Percentiles rank a stretch among this genome's conserved stretches.
Evolutionary conservation across 2,113 vertebrate species (phyloP).

Genomic region (Spilogale gracilis): DNA sequence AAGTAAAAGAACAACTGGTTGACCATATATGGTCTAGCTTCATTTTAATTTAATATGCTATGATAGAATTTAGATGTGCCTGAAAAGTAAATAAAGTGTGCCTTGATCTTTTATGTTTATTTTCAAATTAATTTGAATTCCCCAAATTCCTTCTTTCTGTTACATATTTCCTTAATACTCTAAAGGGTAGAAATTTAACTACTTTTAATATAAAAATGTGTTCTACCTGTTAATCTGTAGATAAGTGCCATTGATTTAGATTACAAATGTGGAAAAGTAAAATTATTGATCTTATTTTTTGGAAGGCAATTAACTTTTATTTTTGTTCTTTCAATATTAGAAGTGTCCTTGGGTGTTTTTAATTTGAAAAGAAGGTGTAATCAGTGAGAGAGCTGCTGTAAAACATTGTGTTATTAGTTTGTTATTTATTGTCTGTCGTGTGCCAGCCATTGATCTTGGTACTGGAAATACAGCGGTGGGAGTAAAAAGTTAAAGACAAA

Average conservation of each 20-base stretch:
- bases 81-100: neutral
- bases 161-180: neutral
- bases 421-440: neutral
- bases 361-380: slow-evolving; percentile 16
- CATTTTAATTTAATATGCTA: neutral
- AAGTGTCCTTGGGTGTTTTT: neutral
- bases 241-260: slow-evolving; percentile 4
- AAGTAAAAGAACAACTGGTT: neutral
- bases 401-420: neutral
- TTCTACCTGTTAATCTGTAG: neutral
- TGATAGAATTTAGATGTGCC: neutral
- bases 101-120: neutral
- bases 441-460: neutral
- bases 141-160: neutral
- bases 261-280: neutral
- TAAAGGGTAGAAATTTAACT: neutral
- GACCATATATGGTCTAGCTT: neutral
- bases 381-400: neutral
- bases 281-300: neutral
- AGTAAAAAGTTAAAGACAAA: neutral
- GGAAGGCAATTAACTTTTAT: neutral
- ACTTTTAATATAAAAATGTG: neutral
- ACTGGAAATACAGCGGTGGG: neutral
- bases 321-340: neutral
- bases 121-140: neutral